Evolutionary conservation across 2,113 vertebrate species (phyloP), one percentile per base, ranked within the genome.

Genomic region (Melanotaenia duboulayi): DNA sequence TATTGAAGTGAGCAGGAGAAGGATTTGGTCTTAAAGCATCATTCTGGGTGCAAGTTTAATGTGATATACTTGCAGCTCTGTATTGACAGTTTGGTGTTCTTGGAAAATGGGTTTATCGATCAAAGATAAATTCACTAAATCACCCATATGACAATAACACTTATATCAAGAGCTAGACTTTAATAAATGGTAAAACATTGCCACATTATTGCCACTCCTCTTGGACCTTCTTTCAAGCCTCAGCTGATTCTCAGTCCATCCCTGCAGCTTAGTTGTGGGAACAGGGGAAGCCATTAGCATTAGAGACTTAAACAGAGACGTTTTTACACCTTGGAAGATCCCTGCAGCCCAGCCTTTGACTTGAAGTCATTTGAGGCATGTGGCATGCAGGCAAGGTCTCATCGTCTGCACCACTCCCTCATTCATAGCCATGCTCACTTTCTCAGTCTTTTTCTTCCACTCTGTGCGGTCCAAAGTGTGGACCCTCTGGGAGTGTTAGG

Each of bases 401-500:
- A 65, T 87, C 81, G 82, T 80, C 76, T 75, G 59, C 84, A 52
- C 39, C 67, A 50, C 62, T 62, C 57, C 62, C 62, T 59, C 68
- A 32, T 48, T 69, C 57, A 46, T 20, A 59, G 44, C 42, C 50
- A 44, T 32, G 24, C 39, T 37, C 63, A 66, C 78, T 32, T 50
- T 70, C 48, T 51, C 65, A 24, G 50, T 40, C 52, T 79, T 25
- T 54, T 65, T 74, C 59, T 66, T 22, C 75, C 83, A 35, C 65
- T 79, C 65, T 81, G 87, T 91, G 89, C 74, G 77, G 89, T 88
- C 85, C 55, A 71, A 82, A 81, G 73, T 72, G 62, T 73, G 57
- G 85, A 80, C 74, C 87, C 84, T 79, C 81, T 88, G 82, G 85
- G 85, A 90, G 68, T 68, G 50, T 72, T 64, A 78, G 79, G 82